Evolutionary conservation across 2,888 invertebrate genomes (phyloP).

Genomic region (Microplitis manilae): DNA sequence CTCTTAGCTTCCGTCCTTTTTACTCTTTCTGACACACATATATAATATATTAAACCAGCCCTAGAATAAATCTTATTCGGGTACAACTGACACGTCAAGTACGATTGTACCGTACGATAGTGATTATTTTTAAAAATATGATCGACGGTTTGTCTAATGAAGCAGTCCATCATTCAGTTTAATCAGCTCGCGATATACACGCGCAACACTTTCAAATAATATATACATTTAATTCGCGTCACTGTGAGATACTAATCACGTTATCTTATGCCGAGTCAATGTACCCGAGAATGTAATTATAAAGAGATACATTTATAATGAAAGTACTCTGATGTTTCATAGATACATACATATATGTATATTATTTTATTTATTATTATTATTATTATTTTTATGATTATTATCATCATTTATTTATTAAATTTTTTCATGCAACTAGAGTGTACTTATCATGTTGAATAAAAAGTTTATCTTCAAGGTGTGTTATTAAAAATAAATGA

Average conservation of each 20-base stretch:
- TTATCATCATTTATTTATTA: not conserved
- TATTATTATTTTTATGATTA: not conserved
- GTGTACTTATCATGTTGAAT: not conserved
- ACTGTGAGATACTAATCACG: constrained; percentile 15
- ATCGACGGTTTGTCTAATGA: constrained; percentile 30
- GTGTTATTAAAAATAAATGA: not conserved
- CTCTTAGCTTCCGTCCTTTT: constrained; percentile 17
- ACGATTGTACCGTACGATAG: constrained; percentile 13
- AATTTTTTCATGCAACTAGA: not conserved
- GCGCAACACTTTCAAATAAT: constrained; percentile 5
- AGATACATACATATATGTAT: not conserved
- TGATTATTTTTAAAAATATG: constrained; percentile 14
- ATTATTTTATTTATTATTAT: not conserved
- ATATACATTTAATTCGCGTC: constrained; percentile 8
- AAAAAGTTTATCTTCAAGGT: not conserved
- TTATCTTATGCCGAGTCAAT: constrained; percentile 5
- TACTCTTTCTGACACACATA: constrained; percentile 19
- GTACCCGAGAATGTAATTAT: constrained; percentile 4
- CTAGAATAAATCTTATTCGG: constrained; percentile 29
- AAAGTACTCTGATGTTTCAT: not conserved
- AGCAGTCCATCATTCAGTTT: constrained; percentile 21
- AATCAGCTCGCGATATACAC: constrained; percentile 8
- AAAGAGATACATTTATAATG: constrained; percentile 1
- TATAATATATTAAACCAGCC: constrained; percentile 6
- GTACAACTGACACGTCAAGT: constrained; percentile 18